Evolutionary conservation across 2,797 vertebrate species (phyloP).

Genomic region (Scyliorhinus canicula): DNA sequence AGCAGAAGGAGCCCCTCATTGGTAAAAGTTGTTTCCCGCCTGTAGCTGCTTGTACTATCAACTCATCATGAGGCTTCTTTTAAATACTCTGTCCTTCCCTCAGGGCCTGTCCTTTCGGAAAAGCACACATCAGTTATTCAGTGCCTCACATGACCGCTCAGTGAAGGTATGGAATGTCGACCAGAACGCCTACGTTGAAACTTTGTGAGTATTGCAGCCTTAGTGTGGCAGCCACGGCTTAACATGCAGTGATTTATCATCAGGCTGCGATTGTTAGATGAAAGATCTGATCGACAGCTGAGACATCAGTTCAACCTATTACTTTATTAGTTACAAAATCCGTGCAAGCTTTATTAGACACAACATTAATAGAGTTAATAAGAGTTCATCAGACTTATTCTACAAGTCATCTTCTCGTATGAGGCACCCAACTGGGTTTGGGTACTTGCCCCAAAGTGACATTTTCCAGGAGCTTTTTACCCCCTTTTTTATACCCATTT

Average conservation of each 20-base stretch:
- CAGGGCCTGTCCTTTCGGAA: constrained; percentile 88
- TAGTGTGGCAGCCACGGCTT: background rate
- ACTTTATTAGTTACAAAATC: background rate
- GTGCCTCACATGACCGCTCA: constrained; percentile 83
- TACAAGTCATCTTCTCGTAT: background rate
- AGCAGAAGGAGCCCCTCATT: background rate
- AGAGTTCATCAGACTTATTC: background rate
- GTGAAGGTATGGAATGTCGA: constrained; percentile 94
- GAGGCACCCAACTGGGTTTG: background rate
- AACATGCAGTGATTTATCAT: background rate
- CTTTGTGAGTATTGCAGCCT: constrained; percentile 69
- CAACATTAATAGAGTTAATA: background rate
- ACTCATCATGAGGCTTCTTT: accelerated
- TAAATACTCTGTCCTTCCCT: background rate
- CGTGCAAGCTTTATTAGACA: background rate
- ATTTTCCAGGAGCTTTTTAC: background rate
- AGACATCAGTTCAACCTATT: background rate
- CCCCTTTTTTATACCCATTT: background rate
- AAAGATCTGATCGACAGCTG: background rate
- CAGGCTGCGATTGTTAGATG: background rate
- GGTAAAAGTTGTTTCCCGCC: background rate
- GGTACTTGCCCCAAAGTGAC: background rate
- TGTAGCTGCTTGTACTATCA: background rate
- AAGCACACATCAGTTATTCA: constrained; percentile 86
- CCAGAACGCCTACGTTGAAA: constrained; percentile 89